Conservation (phyloP, 1,140 invertebrate species). For the Zaprionus vittiger region DNA sequence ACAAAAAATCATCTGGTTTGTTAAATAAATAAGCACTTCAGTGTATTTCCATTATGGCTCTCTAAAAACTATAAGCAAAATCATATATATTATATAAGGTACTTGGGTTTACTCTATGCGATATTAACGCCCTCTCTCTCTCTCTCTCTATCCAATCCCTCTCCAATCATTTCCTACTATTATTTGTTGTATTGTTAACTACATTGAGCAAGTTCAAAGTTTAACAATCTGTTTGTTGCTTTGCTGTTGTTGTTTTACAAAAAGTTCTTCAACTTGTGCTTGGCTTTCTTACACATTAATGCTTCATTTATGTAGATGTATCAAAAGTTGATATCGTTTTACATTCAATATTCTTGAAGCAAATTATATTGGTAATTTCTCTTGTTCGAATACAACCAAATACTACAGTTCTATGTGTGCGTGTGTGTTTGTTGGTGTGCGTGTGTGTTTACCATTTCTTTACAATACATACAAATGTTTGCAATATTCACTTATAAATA, state of each 20-base stretch:
- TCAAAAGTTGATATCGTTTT: constrained; percentile 63
- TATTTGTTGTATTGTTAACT: constrained; percentile 55
- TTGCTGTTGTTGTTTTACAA: constrained; percentile 36
- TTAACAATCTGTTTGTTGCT: constrained; percentile 55
- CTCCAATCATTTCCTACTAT: constrained; percentile 29
- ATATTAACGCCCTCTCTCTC: constrained; percentile 38
- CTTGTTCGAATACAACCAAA: constrained; percentile 48
- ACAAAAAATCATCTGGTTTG: constrained; percentile 30
- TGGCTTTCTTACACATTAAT: constrained; percentile 60
- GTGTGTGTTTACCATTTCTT: constrained; percentile 22
- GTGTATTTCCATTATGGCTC: constrained; percentile 45
- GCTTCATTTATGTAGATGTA: constrained; percentile 47
- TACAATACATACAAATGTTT: constrained; percentile 60
- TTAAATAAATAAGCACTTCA: constrained; percentile 61
- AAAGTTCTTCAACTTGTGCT: constrained; percentile 58
- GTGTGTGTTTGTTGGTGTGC: neutral
- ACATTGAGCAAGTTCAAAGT: constrained; percentile 67
- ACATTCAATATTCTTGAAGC: constrained; percentile 15
- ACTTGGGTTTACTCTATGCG: constrained; percentile 73
- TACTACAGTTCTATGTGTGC: constrained; percentile 49
- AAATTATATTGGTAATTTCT: constrained; percentile 25
- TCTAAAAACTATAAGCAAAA: constrained; percentile 62
- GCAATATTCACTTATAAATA: constrained; percentile 68
- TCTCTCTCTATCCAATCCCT: constrained; percentile 1
- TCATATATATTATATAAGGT: constrained; percentile 78